Percentiles rank a stretch among this genome's conserved stretches.
Evolutionary conservation across 2,797 vertebrate genomes (phyloP).

Genomic region (Pipistrellus nathusii): DNA sequence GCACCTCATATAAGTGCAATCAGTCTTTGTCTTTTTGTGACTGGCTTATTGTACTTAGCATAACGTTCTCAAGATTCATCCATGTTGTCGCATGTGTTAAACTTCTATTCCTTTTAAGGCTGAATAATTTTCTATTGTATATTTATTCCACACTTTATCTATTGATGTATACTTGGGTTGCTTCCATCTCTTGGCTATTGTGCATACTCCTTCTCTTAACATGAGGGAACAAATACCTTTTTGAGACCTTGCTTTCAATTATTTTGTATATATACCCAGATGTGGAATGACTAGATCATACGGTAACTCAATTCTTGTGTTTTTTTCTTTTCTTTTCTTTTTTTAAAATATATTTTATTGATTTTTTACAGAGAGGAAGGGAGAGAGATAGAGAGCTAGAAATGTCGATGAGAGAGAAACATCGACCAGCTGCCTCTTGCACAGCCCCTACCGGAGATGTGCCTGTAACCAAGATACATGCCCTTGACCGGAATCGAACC

Average conservation of each 20-base stretch:
- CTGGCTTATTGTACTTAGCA: not conserved
- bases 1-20: not conserved
- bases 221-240: not conserved
- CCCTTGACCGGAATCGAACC: no score
- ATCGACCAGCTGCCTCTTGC: no score
- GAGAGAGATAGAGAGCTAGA: no score
- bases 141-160: not conserved
- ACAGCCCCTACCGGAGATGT: no score
- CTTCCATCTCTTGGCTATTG: not conserved
- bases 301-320: not conserved
- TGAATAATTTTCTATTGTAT: not conserved
- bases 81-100: not conserved
- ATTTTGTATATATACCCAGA: not conserved
- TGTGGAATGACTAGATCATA: not conserved
- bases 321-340: not conserved
- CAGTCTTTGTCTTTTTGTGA: not conserved
- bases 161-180: not conserved
- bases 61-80: not conserved
- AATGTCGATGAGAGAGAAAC: no score
- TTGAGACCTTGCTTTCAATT: not conserved
- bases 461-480: no score
- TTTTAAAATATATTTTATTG: no score
- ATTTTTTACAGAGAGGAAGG: no score
- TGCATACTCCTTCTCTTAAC: not conserved
- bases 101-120: not conserved